Evolutionary conservation across 2,797 vertebrate species (phyloP).

Genomic region (Pseudochirops cupreus): DNA sequence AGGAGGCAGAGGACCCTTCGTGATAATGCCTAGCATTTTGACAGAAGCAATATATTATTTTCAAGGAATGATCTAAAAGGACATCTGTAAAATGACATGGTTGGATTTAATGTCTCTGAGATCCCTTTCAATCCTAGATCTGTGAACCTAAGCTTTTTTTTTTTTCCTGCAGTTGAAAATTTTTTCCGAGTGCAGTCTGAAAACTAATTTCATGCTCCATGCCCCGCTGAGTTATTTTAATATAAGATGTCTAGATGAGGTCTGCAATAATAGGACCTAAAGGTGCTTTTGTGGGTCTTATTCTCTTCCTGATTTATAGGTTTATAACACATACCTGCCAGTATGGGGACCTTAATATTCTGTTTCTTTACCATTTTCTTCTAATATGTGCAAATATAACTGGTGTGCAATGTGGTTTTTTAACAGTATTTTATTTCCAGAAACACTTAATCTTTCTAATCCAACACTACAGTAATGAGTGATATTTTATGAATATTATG

Average conservation of each 20-base stretch:
- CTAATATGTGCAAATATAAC: neutral
- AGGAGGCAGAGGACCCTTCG: neutral
- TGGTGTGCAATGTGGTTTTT: neutral
- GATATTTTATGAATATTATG: neutral
- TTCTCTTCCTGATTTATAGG: neutral
- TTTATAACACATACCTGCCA: neutral
- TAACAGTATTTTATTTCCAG: neutral
- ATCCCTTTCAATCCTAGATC: neutral
- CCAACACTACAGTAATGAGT: neutral
- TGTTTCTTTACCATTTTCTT: neutral
- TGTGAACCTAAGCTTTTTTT: neutral
- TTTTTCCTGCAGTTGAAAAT: neutral
- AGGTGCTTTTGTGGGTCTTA: neutral
- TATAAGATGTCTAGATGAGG: neutral
- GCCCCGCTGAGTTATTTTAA: neutral
- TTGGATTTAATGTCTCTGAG: neutral
- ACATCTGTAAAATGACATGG: neutral
- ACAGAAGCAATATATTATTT: neutral
- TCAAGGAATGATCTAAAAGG: neutral
- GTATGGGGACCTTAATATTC: neutral
- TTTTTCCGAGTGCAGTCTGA: neutral
- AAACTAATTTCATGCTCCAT: neutral
- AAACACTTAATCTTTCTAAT: neutral
- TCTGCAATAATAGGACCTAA: neutral
- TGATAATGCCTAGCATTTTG: neutral